These are phyloP conservation scores for Zaprionus ornatus DNA, from an alignment of 1,140 invertebrate genomes.

Conservation along the genomic window DNA sequence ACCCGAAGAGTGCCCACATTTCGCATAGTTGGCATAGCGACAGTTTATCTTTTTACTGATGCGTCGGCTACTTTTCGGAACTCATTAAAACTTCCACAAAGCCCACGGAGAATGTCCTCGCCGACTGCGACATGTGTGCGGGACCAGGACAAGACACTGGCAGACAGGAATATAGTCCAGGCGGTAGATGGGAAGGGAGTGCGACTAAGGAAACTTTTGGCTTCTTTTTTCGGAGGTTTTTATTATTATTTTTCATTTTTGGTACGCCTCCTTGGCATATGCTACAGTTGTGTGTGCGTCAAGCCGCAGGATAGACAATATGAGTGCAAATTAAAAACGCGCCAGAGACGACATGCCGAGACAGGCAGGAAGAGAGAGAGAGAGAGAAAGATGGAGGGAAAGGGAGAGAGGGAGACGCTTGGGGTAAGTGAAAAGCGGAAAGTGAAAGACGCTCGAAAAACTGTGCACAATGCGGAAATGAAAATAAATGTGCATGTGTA, in stretches of 20 bases:
- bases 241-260: slow-evolving; percentile 9
- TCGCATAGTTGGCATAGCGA: neutral
- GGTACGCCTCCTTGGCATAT: slow-evolving; percentile 22
- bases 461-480: slow-evolving; percentile 40
- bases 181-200: too few species aligned
- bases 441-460: slow-evolving; percentile 28
- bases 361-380: slow-evolving; percentile 12
- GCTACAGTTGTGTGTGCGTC: slow-evolving; percentile 8
- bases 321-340: slow-evolving; percentile 44
- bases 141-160: neutral
- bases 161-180: neutral
- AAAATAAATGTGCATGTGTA: slow-evolving; percentile 59
- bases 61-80: slow-evolving; percentile 2
- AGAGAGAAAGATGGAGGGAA: slow-evolving; percentile 2
- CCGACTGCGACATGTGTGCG: neutral
- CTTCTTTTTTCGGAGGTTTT: neutral
- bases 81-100: slow-evolving; percentile 4
- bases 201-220: neutral
- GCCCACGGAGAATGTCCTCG: neutral
- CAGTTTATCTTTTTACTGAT: neutral
- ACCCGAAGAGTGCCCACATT: neutral
- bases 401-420: slow-evolving; percentile 10
- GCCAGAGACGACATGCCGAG: slow-evolving; percentile 3
- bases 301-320: slow-evolving; percentile 29
- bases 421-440: slow-evolving; percentile 26